Conservation (phyloP, 2,888 invertebrate genomes). For the Tethea ocularis region DNA sequence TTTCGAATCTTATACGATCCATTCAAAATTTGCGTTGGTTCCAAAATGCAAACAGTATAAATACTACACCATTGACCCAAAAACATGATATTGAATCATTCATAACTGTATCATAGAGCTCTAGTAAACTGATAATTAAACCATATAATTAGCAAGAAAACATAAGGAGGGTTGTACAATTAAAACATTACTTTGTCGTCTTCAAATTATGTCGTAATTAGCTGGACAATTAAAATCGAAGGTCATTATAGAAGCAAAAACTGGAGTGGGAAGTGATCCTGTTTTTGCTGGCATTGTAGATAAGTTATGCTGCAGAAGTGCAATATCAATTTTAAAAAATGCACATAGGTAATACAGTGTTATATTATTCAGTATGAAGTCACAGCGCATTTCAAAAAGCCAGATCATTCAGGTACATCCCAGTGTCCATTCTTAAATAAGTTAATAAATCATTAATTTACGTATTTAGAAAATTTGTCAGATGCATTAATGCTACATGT, state of each 20-base stretch:
- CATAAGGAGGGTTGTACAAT: conserved; percentile 68
- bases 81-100: conserved; percentile 16
- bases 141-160: conserved; percentile 63
- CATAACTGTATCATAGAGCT: neutral
- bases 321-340: neutral
- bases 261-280: conserved; percentile 69
- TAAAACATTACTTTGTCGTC: conserved; percentile 78
- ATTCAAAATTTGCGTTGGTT: conserved; percentile 39
- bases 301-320: conserved; percentile 36
- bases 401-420: neutral
- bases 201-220: conserved; percentile 80
- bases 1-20: conserved; percentile 60
- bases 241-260: conserved; percentile 74
- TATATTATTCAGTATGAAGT: neutral
- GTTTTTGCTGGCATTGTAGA: conserved; percentile 58
- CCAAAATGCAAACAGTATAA: conserved; percentile 50
- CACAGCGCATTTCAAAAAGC: neutral
- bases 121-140: conserved; percentile 55
- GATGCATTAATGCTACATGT: neutral
- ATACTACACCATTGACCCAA: conserved; percentile 40
- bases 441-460: neutral
- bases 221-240: conserved; percentile 74
- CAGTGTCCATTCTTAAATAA: neutral
- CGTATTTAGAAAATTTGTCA: neutral
- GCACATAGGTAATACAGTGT: neutral